Base-by-base conservation (phyloP, 2,797 vertebrate genomes). In the Manis crassicaudata region DNA sequence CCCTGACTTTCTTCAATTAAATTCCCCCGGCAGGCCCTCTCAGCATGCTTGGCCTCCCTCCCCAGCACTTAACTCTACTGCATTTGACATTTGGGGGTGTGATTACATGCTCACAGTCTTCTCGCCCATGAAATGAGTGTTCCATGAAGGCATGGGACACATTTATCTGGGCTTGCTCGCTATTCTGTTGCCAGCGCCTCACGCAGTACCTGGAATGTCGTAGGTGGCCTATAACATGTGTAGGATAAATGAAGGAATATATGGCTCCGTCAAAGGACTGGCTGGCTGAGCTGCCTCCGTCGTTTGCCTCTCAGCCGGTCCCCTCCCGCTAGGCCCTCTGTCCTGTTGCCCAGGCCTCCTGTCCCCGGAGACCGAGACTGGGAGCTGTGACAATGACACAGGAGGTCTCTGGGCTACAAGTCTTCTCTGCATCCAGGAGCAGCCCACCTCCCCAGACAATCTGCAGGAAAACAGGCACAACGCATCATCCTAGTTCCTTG, bases 81-180 rank as follows among this genome's bases (percentile, higher is more conserved):
- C 14, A 16, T 70, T 68, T 86, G 75, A 63, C 17, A 46, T 54
- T 35, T 37, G 46, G n/a, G 8, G 65, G 63, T 54, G 23, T 29
- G 16, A 58, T 10, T 18, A 50, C 40, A 10, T 32, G 10, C 43
- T 52, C 60, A 56, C 3, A 40, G n/a, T 58, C 27, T 21, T 20
- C 37, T 11, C 32, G n/a, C 3, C 46, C 35, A 58, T 35, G 18
- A 93, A 63, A 37, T 4, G 21, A 68, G 56, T 11, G 4, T 21
- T 73, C 52, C 27, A 0, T 0, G 1, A 85, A 43, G 65, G 62
- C 35, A 62, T 0, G 11, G 50, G 75, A 3, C 46, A 23, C 2
- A 46, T 37, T 56, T 58, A 0, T 25, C 35, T 35, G 4, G 37
- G 23, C 81, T 81, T 76, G 20, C 46, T 50, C 2, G 52, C n/a